Conservation (phyloP, 2,113 vertebrate genomes). For the Heptranchias perlo region DNA sequence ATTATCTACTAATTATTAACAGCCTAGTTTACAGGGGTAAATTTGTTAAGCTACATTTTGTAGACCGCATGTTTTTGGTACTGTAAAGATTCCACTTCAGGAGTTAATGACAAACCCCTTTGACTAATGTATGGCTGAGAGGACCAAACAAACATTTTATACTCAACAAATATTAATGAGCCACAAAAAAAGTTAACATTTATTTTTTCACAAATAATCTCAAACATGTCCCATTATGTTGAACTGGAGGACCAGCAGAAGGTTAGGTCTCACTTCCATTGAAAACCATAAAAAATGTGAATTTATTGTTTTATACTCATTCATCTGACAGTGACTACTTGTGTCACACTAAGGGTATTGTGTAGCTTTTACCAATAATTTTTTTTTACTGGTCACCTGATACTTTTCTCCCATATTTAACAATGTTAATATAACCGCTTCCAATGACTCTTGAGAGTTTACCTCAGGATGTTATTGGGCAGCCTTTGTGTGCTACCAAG, state of each 20-base stretch:
- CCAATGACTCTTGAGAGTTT: background rate
- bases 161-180: background rate
- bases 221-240: background rate
- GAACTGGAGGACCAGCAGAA: background rate
- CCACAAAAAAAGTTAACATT: background rate
- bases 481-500: background rate
- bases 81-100: background rate
- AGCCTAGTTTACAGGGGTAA: background rate
- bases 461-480: background rate
- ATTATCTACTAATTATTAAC: background rate
- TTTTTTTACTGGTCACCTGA: background rate
- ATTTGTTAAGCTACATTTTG: background rate
- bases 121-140: background rate
- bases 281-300: background rate
- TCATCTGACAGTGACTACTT: background rate
- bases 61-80: background rate
- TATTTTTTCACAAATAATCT: background rate
- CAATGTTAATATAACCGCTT: background rate
- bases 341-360: background rate
- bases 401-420: background rate
- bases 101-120: background rate
- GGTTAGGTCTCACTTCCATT: background rate
- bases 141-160: background rate
- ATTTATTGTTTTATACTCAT: background rate
- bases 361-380: background rate